These are phyloP conservation scores for Parasteatoda tepidariorum DNA, from an alignment of 1,140 invertebrate genomes.

Conservation along the genomic window DNA sequence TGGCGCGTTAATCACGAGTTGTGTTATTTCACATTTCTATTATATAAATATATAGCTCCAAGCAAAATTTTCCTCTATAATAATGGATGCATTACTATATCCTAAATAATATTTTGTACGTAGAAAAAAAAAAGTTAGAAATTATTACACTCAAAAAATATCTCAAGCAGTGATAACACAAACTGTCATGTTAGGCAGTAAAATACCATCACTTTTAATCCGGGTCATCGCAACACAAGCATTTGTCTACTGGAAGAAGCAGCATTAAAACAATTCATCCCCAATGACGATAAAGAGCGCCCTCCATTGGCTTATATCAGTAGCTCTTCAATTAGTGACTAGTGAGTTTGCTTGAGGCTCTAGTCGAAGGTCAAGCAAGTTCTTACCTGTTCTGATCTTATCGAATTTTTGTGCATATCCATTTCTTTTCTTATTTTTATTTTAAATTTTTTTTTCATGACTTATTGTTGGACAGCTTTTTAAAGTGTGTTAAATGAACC, in stretches of 20 bases:
- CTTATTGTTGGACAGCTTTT: no score
- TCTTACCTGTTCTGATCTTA: conserved; percentile 4
- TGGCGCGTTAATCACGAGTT: no score
- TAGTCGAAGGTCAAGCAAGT: neutral
- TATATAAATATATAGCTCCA: no score
- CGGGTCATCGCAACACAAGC: neutral
- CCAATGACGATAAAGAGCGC: conserved; percentile 7
- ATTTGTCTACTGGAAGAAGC: neutral
- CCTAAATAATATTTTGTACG: no score
- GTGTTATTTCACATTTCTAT: no score
- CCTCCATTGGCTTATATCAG: conserved; percentile 17
- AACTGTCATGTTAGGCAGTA: neutral
- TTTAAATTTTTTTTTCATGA: no score
- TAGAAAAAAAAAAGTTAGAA: no score
- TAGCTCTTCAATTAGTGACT: conserved; percentile 42
- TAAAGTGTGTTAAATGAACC: conserved; percentile 24
- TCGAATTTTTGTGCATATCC: neutral
- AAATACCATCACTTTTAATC: conserved; percentile 25
- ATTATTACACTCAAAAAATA: no score
- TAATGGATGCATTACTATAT: no score
- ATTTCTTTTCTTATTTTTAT: neutral
- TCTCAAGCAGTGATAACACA: conserved; percentile 12
- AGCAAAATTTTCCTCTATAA: no score
- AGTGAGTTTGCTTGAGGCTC: neutral
- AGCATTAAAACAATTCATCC: conserved; percentile 30